phyloP scores from a whole-genome alignment of 1,140 invertebrate genomes.

The Lucilia cuprina region DNA sequence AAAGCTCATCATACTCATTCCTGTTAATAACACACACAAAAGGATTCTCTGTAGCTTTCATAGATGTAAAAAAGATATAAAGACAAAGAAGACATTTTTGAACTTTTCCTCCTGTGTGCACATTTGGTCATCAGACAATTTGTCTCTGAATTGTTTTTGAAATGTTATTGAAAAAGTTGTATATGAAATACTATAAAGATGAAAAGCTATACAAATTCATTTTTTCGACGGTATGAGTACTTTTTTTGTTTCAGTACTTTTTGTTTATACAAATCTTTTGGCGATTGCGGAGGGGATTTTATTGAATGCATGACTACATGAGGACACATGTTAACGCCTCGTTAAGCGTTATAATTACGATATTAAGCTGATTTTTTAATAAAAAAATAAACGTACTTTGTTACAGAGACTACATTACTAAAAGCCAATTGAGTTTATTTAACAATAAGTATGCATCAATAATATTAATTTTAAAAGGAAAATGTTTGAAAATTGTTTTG shows the following conservation, averaged over 20 bases:
- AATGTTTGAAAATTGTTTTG: not conserved
- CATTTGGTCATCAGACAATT: conserved; percentile 17
- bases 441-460: not conserved
- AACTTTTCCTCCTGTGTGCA: not conserved
- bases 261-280: conserved; percentile 12
- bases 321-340: conserved; percentile 33
- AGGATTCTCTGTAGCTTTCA: not conserved
- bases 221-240: not conserved
- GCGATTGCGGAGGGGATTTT: not conserved
- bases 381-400: not conserved
- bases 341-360: conserved; percentile 30
- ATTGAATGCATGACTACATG: not conserved
- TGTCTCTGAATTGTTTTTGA: conserved; percentile 17
- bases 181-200: not conserved
- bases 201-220: conserved; percentile 6
- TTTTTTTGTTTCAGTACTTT: not conserved
- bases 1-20: no score
- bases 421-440: not conserved
- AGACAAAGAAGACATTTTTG: conserved; percentile 9
- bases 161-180: conserved; percentile 12
- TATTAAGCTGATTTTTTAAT: not conserved
- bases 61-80: no score
- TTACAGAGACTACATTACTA: not conserved
- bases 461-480: not conserved
- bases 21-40: not conserved